A percentile compares a stretch with the other conserved stretches of the same genome.
Evolutionary conservation across 2,113 vertebrate genomes (phyloP).

Genomic region (Pterocles burchelli): DNA sequence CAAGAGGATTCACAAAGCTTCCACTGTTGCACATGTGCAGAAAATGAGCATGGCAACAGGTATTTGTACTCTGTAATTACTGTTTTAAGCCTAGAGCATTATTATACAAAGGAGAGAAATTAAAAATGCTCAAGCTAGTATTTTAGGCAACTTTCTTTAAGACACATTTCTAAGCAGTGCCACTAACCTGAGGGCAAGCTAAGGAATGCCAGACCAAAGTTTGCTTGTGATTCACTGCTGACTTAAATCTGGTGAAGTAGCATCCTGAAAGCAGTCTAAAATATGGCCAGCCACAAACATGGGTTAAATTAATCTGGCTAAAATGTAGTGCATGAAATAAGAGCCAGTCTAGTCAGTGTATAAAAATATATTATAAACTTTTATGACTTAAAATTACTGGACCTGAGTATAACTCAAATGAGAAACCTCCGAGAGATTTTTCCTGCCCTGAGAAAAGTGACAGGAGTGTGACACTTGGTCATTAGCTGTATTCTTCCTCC

Average conservation of each 20-base stretch:
- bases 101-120: background rate
- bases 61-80: slow-evolving; percentile 5
- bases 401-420: background rate
- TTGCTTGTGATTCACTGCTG: slow-evolving; percentile 40
- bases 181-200: slow-evolving; percentile 5
- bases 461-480: rapidly evolving
- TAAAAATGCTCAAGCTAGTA: slow-evolving; percentile 18
- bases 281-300: slow-evolving; percentile 15
- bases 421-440: background rate
- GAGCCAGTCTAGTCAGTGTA: background rate
- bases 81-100: background rate
- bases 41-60: background rate
- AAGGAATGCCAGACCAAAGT: background rate
- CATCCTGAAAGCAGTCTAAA: slow-evolving; percentile 30
- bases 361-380: slow-evolving; percentile 36
- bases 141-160: slow-evolving; percentile 35
- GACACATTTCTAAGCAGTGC: slow-evolving; percentile 7
- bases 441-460: background rate
- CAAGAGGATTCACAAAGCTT: background rate
- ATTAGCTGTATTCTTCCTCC: background rate
- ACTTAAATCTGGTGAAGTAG: slow-evolving; percentile 40
- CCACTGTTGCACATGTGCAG: background rate
- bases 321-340: slow-evolving; percentile 36
- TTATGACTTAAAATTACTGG: slow-evolving; percentile 7
- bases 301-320: slow-evolving; percentile 50